A percentile compares a stretch with the other conserved stretches of the same genome.
Evolutionary conservation across 1,140 invertebrate genomes (phyloP).

Genomic region (Formica exsecta): DNA sequence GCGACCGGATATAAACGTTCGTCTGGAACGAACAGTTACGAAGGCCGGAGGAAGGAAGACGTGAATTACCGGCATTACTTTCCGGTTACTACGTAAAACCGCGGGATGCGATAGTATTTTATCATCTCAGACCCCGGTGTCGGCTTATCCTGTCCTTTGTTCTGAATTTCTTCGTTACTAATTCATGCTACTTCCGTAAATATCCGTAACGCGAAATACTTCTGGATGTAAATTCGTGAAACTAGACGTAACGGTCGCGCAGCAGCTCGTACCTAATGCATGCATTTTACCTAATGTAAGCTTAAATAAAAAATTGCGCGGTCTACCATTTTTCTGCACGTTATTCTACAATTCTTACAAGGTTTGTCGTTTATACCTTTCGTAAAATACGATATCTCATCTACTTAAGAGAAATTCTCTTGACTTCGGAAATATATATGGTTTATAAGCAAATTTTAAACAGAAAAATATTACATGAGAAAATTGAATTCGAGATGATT

Average conservation of each 20-base stretch:
- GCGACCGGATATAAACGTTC: slow-evolving; percentile 31
- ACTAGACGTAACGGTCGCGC: slow-evolving; percentile 45
- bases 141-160: slow-evolving; percentile 49
- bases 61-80: slow-evolving; percentile 53
- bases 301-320: slow-evolving; percentile 55
- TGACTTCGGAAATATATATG: slow-evolving; percentile 7
- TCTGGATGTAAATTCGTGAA: slow-evolving; percentile 51
- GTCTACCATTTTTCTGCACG: slow-evolving; percentile 14
- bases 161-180: slow-evolving; percentile 47
- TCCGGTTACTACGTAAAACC: slow-evolving; percentile 45
- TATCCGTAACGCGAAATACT: slow-evolving; percentile 51
- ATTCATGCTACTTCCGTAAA: slow-evolving; percentile 51
- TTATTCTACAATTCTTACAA: slow-evolving; percentile 34
- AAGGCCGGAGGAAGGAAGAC: slow-evolving; percentile 20
- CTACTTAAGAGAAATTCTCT: neutral
- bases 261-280: slow-evolving; percentile 31
- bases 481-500: neutral
- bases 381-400: neutral
- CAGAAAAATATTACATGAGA: neutral
- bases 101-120: slow-evolving; percentile 40
- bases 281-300: slow-evolving; percentile 48
- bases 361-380: slow-evolving; percentile 33
- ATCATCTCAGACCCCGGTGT: slow-evolving; percentile 37
- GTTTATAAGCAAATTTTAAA: neutral
- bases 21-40: slow-evolving; percentile 37